These are phyloP conservation scores for Phymorhynchus buccinoides DNA, from an alignment of 1,140 invertebrate genomes.

Conservation along the genomic window DNA sequence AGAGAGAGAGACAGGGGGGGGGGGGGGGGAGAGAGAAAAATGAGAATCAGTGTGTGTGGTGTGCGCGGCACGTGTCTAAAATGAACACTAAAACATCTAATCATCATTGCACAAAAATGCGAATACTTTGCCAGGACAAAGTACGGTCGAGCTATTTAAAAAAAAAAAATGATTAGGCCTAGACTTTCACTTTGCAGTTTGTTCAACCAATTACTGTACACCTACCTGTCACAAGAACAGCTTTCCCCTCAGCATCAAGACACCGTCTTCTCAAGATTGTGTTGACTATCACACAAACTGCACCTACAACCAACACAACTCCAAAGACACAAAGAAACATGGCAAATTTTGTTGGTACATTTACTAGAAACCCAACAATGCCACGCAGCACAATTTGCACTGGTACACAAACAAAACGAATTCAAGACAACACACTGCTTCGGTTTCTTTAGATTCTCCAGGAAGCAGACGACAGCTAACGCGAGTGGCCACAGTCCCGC, in stretches of 20 bases:
- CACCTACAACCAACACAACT: background rate
- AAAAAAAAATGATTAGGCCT: too few relatives aligned
- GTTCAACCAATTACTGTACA: too few relatives aligned
- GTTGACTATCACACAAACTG: background rate
- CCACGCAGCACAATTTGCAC: background rate
- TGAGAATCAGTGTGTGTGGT: background rate
- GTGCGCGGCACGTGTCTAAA: background rate
- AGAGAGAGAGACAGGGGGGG: background rate
- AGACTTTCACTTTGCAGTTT: too few relatives aligned
- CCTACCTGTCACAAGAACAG: constrained; percentile 25
- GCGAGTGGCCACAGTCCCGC: background rate
- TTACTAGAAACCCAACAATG: background rate
- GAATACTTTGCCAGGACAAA: too few relatives aligned
- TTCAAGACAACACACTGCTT: background rate
- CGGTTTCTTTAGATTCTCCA: too few relatives aligned
- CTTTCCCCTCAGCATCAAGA: background rate
- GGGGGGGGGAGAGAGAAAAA: background rate
- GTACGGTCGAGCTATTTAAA: background rate
- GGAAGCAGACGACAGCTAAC: background rate
- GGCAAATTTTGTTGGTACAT: background rate
- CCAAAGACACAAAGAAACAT: background rate
- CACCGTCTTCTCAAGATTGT: background rate
- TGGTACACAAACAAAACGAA: background rate
- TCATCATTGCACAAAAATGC: background rate
- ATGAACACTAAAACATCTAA: too few relatives aligned